A percentile compares a stretch with the other conserved stretches of the same genome.
phyloP scores from a whole-genome alignment of 2,888 invertebrate genomes.

The Camponotus fellah region DNA sequence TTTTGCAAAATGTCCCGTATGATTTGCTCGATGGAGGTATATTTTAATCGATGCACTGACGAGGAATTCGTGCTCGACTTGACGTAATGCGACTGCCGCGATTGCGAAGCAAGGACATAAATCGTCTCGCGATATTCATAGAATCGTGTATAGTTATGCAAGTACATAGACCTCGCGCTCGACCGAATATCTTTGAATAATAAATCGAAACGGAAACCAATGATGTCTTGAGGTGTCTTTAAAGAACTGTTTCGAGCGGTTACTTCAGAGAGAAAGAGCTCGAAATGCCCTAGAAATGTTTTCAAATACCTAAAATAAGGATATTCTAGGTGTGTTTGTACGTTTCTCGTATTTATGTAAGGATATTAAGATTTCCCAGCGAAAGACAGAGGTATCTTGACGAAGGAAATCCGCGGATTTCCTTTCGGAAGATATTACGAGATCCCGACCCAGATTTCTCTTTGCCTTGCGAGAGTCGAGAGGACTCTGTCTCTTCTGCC shows the following conservation, averaged over 20 bases:
- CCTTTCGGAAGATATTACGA: neutral
- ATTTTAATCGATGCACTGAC: slow-evolving; percentile 22
- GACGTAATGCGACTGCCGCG: slow-evolving; percentile 7
- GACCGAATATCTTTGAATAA: slow-evolving; percentile 26
- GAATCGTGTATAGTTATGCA: slow-evolving; percentile 4
- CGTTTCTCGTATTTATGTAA: neutral
- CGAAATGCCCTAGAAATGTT: neutral
- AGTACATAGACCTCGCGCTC: neutral
- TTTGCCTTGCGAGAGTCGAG: neutral
- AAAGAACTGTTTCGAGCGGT: neutral
- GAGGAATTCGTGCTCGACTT: slow-evolving; percentile 34
- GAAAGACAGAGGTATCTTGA: slow-evolving; percentile 14
- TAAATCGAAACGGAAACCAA: neutral
- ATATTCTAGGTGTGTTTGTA: neutral
- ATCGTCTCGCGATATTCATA: slow-evolving; percentile 46
- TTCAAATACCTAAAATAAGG: neutral
- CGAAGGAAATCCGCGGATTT: slow-evolving; percentile 22
- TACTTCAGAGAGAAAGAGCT: neutral
- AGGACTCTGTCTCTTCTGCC: neutral
- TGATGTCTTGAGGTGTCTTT: neutral
- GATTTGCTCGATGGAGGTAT: slow-evolving; percentile 3
- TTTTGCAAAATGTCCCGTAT: neutral
- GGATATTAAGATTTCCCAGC: slow-evolving; percentile 21
- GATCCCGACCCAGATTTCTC: slow-evolving; percentile 3
- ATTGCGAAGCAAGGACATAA: slow-evolving; percentile 10